Evolutionary conservation across 2,113 vertebrate genomes (phyloP).

Genomic region (Brachyhypopomus gauderio): DNA sequence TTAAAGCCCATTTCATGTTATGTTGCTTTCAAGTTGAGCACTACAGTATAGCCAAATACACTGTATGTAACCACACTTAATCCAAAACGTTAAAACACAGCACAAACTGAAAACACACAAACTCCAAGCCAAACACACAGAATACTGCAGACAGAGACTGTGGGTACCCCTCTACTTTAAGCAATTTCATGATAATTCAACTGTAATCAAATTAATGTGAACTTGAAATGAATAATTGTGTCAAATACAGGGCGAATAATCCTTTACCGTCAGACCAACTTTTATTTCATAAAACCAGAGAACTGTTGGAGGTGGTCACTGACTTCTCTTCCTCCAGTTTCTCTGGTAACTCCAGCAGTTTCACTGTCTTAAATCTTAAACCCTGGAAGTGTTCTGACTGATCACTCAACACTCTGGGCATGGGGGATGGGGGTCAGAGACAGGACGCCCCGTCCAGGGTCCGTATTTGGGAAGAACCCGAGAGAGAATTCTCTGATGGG

Average conservation of each 20-base stretch:
- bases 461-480: slow-evolving; percentile 13
- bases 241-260: too few species aligned
- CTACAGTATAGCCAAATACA: slow-evolving; percentile 11
- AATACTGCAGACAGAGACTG: neutral
- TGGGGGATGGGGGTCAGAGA: neutral
- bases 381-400: neutral
- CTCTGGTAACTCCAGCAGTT: too few species aligned
- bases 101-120: neutral
- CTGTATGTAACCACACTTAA: slow-evolving; percentile 12
- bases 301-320: neutral
- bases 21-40: slow-evolving; percentile 1
- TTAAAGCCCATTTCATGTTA: slow-evolving; percentile 5
- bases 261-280: too few species aligned
- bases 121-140: neutral
- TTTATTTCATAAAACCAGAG: neutral
- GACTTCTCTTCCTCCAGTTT: too few species aligned
- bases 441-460: slow-evolving; percentile 8
- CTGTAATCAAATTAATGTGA: too few species aligned
- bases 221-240: too few species aligned
- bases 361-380: neutral
- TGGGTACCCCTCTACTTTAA: neutral
- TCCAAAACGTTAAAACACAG: neutral
- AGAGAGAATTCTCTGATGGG: slow-evolving; percentile 14
- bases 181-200: too few species aligned
- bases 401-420: neutral